phyloP scores from a whole-genome alignment of 2,797 vertebrate species.

The Galaxias olidus region DNA sequence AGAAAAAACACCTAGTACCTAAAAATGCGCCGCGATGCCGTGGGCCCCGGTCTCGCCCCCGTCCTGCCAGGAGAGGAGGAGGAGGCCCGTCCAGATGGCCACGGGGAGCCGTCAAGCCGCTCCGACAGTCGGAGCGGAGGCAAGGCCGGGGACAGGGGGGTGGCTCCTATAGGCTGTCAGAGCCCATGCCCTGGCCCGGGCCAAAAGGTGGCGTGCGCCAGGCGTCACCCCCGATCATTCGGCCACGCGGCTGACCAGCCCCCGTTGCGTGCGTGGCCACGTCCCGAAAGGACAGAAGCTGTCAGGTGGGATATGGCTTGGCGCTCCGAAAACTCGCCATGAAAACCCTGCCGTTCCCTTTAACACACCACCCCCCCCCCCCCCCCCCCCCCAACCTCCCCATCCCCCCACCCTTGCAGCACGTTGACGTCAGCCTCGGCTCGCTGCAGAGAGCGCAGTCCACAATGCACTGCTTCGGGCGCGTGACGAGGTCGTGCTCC shows the following conservation, averaged over 20 bases:
- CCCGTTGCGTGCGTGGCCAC: constrained; percentile 66
- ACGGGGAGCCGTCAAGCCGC: constrained; percentile 28
- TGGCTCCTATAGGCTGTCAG: constrained; percentile 61
- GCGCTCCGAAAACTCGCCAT: constrained; percentile 61
- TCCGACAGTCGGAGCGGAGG: constrained; percentile 44
- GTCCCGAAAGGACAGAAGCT: constrained; percentile 68
- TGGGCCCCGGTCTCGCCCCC: too few relatives aligned
- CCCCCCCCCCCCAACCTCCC: too few relatives aligned
- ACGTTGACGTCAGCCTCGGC: constrained; percentile 39
- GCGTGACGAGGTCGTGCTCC: constrained; percentile 31
- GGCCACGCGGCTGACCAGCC: constrained; percentile 65
- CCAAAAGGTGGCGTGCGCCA: constrained; percentile 62
- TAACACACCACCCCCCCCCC: too few relatives aligned
- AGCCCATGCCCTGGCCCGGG: constrained; percentile 54
- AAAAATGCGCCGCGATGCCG: too few relatives aligned
- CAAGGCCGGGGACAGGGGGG: constrained; percentile 33
- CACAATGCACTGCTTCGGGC: constrained; percentile 45
- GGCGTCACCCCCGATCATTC: constrained; percentile 71
- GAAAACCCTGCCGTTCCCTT: constrained; percentile 62
- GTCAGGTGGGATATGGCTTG: constrained; percentile 75
- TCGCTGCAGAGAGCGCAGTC: constrained; percentile 32
- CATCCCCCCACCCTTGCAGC: constrained; percentile 44
- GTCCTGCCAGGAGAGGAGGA: too few relatives aligned
- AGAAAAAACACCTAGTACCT: too few relatives aligned
- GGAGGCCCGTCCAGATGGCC: constrained; percentile 15